A percentile compares a stretch with the other conserved stretches of the same genome.
Conservation (phyloP, 1,140 invertebrate species). For the Trissolcus basalis region DNA sequence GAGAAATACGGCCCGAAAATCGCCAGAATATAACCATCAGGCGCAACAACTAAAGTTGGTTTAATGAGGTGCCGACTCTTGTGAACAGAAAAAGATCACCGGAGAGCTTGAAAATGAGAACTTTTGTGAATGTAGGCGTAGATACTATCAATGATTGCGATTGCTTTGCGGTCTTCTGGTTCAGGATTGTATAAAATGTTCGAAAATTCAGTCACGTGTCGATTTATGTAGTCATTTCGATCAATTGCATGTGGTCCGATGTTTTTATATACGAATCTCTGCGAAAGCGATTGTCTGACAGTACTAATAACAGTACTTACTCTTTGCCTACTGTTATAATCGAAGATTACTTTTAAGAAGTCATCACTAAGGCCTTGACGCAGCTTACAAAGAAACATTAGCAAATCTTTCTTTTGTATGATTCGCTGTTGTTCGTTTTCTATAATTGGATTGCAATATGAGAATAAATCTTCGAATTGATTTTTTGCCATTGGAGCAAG, state of each 20-base stretch:
- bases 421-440: too few species aligned
- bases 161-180: slow-evolving; percentile 1
- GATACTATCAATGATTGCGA: slow-evolving; percentile 10
- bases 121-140: slow-evolving; percentile 16
- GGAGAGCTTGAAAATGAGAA: slow-evolving; percentile 12
- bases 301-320: background rate
- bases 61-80: slow-evolving; percentile 24
- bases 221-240: slow-evolving; percentile 7
- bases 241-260: slow-evolving; percentile 10
- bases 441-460: too few species aligned
- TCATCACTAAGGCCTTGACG: slow-evolving; percentile 8
- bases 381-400: slow-evolving; percentile 15
- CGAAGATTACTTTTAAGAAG: slow-evolving; percentile 10
- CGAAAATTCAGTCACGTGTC: slow-evolving; percentile 9
- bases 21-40: too few species aligned
- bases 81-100: too few species aligned
- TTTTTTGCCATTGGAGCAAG: too few species aligned
- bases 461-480: too few species aligned
- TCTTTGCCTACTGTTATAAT: slow-evolving; percentile 16
- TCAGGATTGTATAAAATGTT: slow-evolving; percentile 18
- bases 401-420: too few species aligned
- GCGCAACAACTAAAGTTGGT: slow-evolving; percentile 3
- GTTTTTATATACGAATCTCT: slow-evolving; percentile 15
- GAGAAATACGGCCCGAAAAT: slow-evolving; percentile 10
- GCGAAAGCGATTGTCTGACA: slow-evolving; percentile 8